A percentile compares a stretch with the other conserved stretches of the same genome.
These are phyloP conservation scores for Protaetia brevitarsis DNA, from an alignment of 1,140 invertebrate species.

Conservation along the genomic window DNA sequence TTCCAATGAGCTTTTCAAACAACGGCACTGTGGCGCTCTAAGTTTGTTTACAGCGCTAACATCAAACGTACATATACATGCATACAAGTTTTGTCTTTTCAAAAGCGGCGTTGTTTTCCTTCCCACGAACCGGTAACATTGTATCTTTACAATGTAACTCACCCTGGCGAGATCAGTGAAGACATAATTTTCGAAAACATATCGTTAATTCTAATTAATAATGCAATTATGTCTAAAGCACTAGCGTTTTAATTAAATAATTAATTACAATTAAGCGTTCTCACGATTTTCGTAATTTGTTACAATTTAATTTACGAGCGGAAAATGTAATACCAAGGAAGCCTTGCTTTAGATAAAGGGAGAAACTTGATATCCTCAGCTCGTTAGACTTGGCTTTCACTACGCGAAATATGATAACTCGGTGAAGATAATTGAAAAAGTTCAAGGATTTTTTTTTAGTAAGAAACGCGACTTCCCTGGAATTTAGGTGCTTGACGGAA, in stretches of 20 bases:
- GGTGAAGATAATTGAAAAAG: constrained; percentile 9
- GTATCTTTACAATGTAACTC: too few species aligned
- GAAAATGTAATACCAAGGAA: neutral
- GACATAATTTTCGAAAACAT: neutral
- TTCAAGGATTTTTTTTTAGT: neutral
- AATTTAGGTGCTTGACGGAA: neutral
- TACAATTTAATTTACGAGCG: neutral
- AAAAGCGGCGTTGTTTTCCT: neutral
- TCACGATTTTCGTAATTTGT: neutral
- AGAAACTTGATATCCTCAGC: neutral
- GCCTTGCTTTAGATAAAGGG: neutral
- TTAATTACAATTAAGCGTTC: neutral
- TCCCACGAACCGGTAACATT: too few species aligned
- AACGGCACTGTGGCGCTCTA: neutral
- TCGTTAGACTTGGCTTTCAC: neutral
- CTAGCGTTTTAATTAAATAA: neutral
- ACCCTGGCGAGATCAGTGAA: too few species aligned
- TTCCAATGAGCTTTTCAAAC: neutral
- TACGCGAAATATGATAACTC: neutral
- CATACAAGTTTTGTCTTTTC: neutral
- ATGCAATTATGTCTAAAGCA: neutral
- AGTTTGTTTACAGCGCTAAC: neutral
- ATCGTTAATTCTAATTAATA: constrained; percentile 9
- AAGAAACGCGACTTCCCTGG: neutral
- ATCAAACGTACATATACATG: too few species aligned